These are phyloP conservation scores for Atrichornis clamosus DNA, from an alignment of 2,113 vertebrate genomes.

Conservation along the genomic window DNA sequence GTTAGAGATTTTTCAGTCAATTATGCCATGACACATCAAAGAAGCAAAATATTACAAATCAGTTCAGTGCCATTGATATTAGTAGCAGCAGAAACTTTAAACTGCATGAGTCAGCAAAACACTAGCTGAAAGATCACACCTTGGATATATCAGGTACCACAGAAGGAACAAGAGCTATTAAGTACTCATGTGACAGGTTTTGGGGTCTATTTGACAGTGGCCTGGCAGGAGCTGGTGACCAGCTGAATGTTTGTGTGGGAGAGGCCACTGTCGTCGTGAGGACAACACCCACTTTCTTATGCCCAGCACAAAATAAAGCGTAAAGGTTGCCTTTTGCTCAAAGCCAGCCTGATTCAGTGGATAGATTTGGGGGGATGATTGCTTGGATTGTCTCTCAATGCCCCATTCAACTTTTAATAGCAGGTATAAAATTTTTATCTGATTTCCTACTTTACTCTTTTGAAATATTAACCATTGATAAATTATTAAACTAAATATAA, in stretches of 20 bases:
- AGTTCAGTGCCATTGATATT: neutral
- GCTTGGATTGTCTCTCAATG: conserved; percentile 1
- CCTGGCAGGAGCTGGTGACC: neutral
- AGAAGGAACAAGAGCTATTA: neutral
- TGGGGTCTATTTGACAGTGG: neutral
- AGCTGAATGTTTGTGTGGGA: neutral
- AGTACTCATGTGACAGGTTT: neutral
- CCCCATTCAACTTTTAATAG: conserved; percentile 69
- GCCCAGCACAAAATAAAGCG: neutral
- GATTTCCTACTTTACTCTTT: conserved; percentile 71
- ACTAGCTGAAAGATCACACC: neutral
- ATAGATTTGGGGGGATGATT: neutral
- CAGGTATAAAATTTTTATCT: conserved; percentile 73
- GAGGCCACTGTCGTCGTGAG: neutral
- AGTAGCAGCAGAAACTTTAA: neutral
- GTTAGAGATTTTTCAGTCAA: neutral
- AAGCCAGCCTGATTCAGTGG: neutral
- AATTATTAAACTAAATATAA: conserved; percentile 74
- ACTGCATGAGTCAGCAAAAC: neutral
- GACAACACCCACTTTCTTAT: neutral
- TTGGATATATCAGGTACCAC: neutral
- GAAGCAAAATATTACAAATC: neutral
- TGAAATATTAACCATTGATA: conserved; percentile 76
- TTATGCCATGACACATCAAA: neutral
- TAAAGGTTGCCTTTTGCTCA: neutral